Evolutionary conservation across 2,888 invertebrate genomes (phyloP).

Genomic region (Megalurothrips usitatus): DNA sequence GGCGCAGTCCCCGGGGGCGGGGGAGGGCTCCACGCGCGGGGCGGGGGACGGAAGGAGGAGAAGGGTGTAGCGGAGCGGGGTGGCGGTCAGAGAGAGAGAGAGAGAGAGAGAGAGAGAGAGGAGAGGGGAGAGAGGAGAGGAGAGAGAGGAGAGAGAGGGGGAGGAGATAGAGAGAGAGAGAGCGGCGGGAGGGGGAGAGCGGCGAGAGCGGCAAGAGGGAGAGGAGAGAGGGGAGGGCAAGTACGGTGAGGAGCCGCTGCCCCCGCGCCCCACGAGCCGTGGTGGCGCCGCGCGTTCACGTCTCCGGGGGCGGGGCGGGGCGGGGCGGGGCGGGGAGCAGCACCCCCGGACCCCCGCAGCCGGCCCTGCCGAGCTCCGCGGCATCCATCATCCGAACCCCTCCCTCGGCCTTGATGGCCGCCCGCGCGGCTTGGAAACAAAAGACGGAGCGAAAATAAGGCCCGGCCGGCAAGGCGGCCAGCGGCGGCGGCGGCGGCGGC

Average conservation of each 20-base stretch:
- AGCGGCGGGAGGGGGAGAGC: neutral
- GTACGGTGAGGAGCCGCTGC: no score
- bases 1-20: neutral
- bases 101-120: neutral
- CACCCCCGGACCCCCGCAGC: no score
- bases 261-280: neutral
- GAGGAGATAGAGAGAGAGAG: neutral
- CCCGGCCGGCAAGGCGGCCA: neutral
- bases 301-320: neutral
- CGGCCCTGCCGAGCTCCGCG: no score
- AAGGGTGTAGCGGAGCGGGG: neutral
- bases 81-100: neutral
- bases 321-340: no score
- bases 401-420: no score
- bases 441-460: neutral
- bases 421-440: neutral
- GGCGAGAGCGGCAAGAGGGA: no score
- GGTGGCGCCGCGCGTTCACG: neutral
- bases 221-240: no score
- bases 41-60: no score
- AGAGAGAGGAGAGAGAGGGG: neutral
- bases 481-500: neutral
- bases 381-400: no score
- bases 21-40: neutral
- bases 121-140: neutral